Evolutionary conservation across 2,888 invertebrate species (phyloP).

Genomic region (Nomada goodeniana): DNA sequence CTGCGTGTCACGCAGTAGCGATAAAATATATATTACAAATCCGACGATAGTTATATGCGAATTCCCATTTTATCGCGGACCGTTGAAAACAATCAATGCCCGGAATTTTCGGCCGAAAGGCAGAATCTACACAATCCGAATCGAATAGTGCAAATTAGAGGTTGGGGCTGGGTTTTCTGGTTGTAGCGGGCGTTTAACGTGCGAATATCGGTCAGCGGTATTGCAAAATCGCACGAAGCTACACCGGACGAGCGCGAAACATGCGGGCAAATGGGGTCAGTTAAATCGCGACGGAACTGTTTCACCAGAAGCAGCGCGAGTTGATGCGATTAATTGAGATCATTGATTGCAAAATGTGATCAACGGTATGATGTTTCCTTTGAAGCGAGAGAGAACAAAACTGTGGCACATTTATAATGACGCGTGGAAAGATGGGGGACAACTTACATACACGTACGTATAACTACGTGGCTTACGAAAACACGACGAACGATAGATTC

Average conservation of each 20-base stretch:
- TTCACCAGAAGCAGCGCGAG: slow-evolving; percentile 1
- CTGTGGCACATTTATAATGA: neutral
- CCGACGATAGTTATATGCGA: too few species aligned
- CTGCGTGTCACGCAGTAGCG: neutral
- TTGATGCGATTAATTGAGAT: slow-evolving; percentile 21
- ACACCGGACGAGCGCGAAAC: neutral
- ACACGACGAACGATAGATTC: too few species aligned
- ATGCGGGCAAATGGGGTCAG: slow-evolving; percentile 8
- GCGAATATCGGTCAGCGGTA: slow-evolving; percentile 26
- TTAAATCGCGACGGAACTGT: slow-evolving; percentile 27
- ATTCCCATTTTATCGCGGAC: too few species aligned
- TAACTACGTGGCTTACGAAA: neutral
- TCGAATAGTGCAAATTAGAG: slow-evolving; percentile 7
- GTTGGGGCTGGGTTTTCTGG: neutral
- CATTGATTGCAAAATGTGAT: slow-evolving; percentile 17
- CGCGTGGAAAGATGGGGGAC: too few species aligned
- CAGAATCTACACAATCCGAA: slow-evolving; percentile 15
- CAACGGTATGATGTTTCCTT: slow-evolving; percentile 3
- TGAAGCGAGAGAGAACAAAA: neutral
- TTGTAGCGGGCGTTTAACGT: slow-evolving; percentile 10
- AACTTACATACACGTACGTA: too few species aligned
- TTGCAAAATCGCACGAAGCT: slow-evolving; percentile 26
- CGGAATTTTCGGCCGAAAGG: neutral
- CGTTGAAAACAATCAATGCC: neutral
- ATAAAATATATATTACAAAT: too few species aligned